phyloP scores from a whole-genome alignment of 2,888 invertebrate species.

The Drosophila paracracens region DNA sequence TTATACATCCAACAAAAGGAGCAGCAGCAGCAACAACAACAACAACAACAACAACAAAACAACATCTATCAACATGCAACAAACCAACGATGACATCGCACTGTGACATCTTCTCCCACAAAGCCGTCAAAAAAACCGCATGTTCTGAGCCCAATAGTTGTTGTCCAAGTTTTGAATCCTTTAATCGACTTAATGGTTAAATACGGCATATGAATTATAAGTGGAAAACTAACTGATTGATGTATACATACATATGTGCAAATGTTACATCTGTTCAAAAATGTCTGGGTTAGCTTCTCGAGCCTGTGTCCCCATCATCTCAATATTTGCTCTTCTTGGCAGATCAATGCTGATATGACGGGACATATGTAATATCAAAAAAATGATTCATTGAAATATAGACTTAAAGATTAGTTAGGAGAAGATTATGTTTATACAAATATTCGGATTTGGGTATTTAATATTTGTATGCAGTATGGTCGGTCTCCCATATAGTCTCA shows the following conservation, averaged over 20 bases:
- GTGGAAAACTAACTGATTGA: neutral
- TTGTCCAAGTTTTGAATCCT: no score
- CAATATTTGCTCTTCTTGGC: neutral
- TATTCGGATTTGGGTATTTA: neutral
- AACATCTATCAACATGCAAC: constrained; percentile 29
- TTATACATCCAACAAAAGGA: constrained; percentile 44
- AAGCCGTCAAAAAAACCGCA: neutral
- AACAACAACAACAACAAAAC: neutral
- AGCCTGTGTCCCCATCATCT: neutral
- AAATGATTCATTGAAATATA: neutral
- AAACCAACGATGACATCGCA: constrained; percentile 15
- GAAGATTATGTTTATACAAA: no score
- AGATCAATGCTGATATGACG: no score
- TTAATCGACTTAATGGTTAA: neutral
- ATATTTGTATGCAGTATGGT: no score
- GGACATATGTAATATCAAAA: neutral
- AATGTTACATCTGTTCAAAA: neutral
- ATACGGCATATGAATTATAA: neutral
- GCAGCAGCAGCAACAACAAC: constrained; percentile 14
- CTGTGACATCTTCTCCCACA: neutral
- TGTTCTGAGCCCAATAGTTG: neutral
- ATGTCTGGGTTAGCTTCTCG: neutral
- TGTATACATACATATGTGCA: neutral
- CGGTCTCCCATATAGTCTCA: neutral
- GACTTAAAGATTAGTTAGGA: neutral